Conservation (phyloP, 1,140 invertebrate genomes). For the Apocrypta bakeri region DNA sequence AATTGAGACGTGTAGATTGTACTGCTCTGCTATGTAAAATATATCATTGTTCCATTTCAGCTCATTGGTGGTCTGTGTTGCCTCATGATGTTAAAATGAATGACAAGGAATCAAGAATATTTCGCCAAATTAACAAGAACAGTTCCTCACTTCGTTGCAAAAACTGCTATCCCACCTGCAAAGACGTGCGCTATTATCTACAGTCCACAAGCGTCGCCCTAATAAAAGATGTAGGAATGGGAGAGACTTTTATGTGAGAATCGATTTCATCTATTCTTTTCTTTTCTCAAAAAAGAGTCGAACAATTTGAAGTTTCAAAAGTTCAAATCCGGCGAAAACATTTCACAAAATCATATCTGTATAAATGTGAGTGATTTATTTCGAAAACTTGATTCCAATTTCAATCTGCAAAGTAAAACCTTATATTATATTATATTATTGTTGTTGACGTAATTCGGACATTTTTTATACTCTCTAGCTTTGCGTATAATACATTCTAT, state of each 20-base stretch:
- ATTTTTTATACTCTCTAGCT: no score
- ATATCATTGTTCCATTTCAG: slow-evolving; percentile 45
- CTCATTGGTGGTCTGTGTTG: slow-evolving; percentile 55
- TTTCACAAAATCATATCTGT: no score
- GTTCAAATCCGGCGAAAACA: no score
- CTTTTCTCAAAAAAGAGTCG: no score
- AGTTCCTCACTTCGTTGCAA: slow-evolving; percentile 51
- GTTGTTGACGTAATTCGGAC: no score
- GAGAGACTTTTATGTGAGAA: slow-evolving; percentile 36
- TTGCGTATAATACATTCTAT: no score
- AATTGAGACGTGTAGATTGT: no score
- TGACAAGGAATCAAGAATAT: slow-evolving; percentile 35
- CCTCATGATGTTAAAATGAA: slow-evolving; percentile 49
- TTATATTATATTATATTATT: no score
- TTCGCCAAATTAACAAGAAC: neutral
- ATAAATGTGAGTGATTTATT: no score
- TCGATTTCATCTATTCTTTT: neutral
- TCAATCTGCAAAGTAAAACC: no score
- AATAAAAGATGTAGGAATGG: neutral
- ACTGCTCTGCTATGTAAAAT: neutral
- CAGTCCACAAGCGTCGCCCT: slow-evolving; percentile 38
- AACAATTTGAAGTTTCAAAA: no score
- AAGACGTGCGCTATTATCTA: slow-evolving; percentile 56
- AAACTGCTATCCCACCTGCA: slow-evolving; percentile 60
- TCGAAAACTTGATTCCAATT: no score